A percentile compares a stretch with the other conserved stretches of the same genome.
Evolutionary conservation across 2,888 invertebrate genomes (phyloP).

Genomic region (Melikaiella ostensackeni): DNA sequence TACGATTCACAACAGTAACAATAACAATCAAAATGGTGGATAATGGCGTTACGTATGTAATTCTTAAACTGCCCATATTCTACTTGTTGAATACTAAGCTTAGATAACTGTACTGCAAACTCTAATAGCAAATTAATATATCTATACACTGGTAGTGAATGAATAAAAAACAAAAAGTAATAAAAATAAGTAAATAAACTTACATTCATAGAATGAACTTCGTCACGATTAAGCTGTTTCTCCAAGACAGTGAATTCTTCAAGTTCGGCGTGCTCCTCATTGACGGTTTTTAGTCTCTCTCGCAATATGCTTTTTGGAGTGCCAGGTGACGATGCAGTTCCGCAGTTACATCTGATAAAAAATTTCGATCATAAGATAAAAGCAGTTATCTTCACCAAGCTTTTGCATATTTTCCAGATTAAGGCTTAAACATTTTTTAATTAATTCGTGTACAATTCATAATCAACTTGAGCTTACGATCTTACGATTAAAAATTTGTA

Average conservation of each 20-base stretch:
- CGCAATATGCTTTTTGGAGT: conserved; percentile 69
- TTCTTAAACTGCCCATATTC: no score
- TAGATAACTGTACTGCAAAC: no score
- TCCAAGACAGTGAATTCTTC: conserved; percentile 81
- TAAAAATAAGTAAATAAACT: conserved; percentile 17
- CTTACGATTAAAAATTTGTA: no score
- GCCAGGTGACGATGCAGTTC: conserved; percentile 58
- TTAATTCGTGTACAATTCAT: no score
- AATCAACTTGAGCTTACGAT: no score
- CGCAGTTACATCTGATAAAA: conserved; percentile 28
- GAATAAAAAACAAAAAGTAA: neutral
- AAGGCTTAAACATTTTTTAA: no score
- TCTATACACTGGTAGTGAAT: no score
- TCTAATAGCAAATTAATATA: no score
- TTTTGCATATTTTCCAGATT: no score
- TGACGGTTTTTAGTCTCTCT: conserved; percentile 77
- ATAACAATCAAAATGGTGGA: neutral
- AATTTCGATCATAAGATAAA: conserved; percentile 35
- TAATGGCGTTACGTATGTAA: no score
- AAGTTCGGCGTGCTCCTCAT: conserved; percentile 79
- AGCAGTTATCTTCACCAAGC: conserved; percentile 5
- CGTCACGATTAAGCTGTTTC: conserved; percentile 78
- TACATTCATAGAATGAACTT: conserved; percentile 51
- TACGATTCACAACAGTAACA: neutral
- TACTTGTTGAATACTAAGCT: no score